These are phyloP conservation scores for Abrostola tripartita DNA, from an alignment of 2,888 invertebrate genomes.

Conservation along the genomic window DNA sequence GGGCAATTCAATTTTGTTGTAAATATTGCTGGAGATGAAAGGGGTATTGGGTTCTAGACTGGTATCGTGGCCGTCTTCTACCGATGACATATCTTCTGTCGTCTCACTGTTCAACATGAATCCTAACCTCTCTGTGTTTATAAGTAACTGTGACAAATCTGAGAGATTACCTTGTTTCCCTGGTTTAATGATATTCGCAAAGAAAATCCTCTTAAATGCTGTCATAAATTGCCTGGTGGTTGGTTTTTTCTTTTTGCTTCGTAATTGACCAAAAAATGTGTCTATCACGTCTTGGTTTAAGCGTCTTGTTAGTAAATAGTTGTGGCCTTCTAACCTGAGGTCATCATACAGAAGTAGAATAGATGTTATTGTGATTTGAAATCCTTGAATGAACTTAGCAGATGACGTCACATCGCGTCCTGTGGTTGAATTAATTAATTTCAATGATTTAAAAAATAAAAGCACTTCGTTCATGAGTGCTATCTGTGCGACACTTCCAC, in stretches of 20 bases:
- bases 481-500: background rate
- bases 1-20: conserved; percentile 36
- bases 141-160: conserved; percentile 37
- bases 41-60: conserved; percentile 18
- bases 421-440: background rate
- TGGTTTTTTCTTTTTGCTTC: background rate
- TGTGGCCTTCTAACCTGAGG: background rate
- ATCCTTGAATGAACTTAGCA: background rate
- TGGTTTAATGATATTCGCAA: background rate
- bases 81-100: conserved; percentile 16
- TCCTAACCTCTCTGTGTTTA: conserved; percentile 34
- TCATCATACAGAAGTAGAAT: background rate
- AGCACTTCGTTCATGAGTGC: background rate
- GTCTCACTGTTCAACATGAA: conserved; percentile 25
- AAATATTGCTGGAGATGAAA: conserved; percentile 33
- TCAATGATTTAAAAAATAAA: conserved; percentile 29
- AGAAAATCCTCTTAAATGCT: background rate
- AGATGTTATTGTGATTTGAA: background rate
- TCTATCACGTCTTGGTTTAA: background rate
- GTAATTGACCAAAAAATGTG: background rate
- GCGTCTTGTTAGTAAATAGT: background rate
- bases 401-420: background rate
- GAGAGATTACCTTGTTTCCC: conserved; percentile 32
- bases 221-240: background rate
- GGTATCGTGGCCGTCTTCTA: conserved; percentile 24